Evolutionary conservation across 2,888 invertebrate genomes (phyloP).

Genomic region (Hecatera dysodea): DNA sequence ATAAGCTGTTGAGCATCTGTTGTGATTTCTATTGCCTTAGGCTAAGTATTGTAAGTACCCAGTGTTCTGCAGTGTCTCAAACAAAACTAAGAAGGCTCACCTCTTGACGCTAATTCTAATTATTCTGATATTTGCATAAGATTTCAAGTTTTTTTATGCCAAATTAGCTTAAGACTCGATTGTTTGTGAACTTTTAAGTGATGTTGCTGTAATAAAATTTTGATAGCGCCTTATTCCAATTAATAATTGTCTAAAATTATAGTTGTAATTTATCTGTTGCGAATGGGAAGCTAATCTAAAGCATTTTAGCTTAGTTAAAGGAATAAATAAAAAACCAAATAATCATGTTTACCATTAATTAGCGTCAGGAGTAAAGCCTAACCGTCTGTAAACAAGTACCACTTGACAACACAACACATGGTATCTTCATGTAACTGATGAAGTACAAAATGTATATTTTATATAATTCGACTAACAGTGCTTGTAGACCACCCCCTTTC

Average conservation of each 20-base stretch:
- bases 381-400: slow-evolving; percentile 7
- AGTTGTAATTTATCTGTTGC: not conserved
- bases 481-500: slow-evolving; percentile 27
- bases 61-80: slow-evolving; percentile 26
- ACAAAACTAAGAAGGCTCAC: slow-evolving; percentile 2
- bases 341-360: not conserved
- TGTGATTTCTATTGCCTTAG: slow-evolving; percentile 62
- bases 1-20: slow-evolving; percentile 44
- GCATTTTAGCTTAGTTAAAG: not conserved
- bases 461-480: slow-evolving; percentile 15
- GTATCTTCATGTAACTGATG: slow-evolving; percentile 61
- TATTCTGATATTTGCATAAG: not conserved
- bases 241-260: too few species aligned
- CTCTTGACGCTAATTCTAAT: slow-evolving; percentile 27
- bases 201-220: slow-evolving; percentile 1
- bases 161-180: slow-evolving; percentile 27
- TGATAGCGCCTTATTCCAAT: too few species aligned
- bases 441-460: slow-evolving; percentile 67
- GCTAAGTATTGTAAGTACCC: slow-evolving; percentile 44
- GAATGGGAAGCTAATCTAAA: not conserved
- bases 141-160: slow-evolving; percentile 16
- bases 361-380: slow-evolving; percentile 9
- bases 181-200: slow-evolving; percentile 6
- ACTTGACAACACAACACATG: slow-evolving; percentile 25
- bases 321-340: not conserved